Conservation (phyloP, 2,888 invertebrate genomes). For the Pinctada fucata region DNA sequence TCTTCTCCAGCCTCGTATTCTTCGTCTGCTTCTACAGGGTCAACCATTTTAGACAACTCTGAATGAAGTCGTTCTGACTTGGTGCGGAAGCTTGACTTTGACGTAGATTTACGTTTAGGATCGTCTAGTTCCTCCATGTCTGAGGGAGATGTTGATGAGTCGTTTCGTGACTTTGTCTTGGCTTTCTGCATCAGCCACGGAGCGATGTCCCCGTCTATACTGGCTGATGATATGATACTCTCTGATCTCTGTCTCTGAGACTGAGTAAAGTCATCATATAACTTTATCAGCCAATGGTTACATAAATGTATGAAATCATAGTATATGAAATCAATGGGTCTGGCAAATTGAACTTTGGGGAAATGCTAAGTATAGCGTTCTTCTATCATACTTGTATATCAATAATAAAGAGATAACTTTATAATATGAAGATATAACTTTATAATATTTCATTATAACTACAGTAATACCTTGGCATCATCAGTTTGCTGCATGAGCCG, state of each 20-base stretch:
- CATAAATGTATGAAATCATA: neutral
- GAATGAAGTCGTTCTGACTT: conserved; percentile 15
- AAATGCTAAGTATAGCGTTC: no score
- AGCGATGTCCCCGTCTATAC: conserved; percentile 35
- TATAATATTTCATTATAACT: neutral
- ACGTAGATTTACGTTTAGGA: conserved; percentile 12
- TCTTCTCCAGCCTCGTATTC: neutral
- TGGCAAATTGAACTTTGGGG: neutral
- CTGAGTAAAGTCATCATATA: conserved; percentile 20
- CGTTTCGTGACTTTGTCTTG: conserved; percentile 11
- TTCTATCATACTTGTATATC: neutral
- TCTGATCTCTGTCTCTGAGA: conserved; percentile 24
- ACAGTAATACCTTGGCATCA: conserved; percentile 70
- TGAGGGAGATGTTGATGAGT: conserved; percentile 7
- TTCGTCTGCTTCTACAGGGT: conserved; percentile 24
- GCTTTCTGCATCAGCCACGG: conserved; percentile 29
- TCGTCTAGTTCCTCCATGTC: conserved; percentile 26
- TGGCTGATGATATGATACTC: conserved; percentile 25
- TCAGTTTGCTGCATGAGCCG: conserved; percentile 72
- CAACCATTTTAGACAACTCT: conserved; percentile 16
- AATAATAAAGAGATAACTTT: neutral
- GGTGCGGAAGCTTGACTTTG: conserved; percentile 27
- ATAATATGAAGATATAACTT: neutral
- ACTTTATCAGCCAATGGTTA: neutral
- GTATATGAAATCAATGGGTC: neutral